Conservation (phyloP, 2,113 vertebrate species). For the Ctenodactylus gundi region DNA sequence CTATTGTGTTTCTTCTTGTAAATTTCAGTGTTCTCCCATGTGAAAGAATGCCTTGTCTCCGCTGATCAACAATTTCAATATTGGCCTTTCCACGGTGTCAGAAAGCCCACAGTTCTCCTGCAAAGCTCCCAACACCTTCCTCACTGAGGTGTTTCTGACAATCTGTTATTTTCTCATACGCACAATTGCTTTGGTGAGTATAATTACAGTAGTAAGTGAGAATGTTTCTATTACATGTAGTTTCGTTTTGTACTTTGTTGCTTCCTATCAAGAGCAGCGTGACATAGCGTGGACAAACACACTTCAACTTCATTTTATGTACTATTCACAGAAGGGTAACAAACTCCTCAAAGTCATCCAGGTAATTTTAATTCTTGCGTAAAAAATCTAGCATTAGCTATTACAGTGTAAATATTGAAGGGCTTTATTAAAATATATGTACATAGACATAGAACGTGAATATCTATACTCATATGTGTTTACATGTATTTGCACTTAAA, state of each 20-base stretch:
- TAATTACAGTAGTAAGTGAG: slow-evolving; percentile 21
- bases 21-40: not conserved
- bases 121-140: not conserved
- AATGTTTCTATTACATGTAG: not conserved
- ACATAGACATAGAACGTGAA: not conserved
- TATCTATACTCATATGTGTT: not conserved
- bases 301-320: not conserved
- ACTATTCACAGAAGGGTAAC: not conserved
- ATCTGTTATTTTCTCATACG: slow-evolving; percentile 4
- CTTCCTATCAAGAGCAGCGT: not conserved
- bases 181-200: not conserved
- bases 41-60: not conserved
- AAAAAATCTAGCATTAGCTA: not conserved
- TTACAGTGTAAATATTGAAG: not conserved
- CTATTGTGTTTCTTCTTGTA: not conserved
- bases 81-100: not conserved
- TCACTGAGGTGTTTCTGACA: not conserved
- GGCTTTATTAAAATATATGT: not conserved
- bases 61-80: not conserved
- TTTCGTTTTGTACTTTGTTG: not conserved
- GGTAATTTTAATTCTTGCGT: not conserved
- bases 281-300: not conserved
- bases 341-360: not conserved
- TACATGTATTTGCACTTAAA: not conserved
- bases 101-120: not conserved